phyloP scores from a whole-genome alignment of 2,888 invertebrate species.

The Volucella zonaria region DNA sequence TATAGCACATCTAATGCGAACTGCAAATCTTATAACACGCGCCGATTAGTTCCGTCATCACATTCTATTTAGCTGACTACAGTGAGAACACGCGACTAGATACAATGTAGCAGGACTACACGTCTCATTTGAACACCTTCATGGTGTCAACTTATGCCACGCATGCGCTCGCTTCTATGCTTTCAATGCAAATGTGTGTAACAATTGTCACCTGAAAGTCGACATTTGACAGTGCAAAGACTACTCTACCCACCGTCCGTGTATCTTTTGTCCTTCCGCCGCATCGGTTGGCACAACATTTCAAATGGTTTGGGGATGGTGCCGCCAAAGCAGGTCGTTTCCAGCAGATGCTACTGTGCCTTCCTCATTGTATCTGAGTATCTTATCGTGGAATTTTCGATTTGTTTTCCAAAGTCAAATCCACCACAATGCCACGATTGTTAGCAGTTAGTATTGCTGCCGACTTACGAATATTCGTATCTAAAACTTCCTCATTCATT shows the following conservation, averaged over 20 bases:
- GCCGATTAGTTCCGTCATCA: conserved; percentile 44
- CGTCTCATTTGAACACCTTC: conserved; percentile 35
- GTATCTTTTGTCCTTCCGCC: conserved; percentile 20
- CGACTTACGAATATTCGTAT: background rate
- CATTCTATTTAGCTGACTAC: background rate
- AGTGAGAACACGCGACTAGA: background rate
- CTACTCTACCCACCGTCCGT: conserved; percentile 14
- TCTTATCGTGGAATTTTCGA: conserved; percentile 66
- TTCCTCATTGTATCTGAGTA: conserved; percentile 50
- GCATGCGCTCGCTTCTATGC: background rate
- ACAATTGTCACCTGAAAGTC: conserved; percentile 64
- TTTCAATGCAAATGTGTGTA: conserved; percentile 44
- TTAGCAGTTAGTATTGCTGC: conserved; percentile 26
- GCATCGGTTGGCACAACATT: conserved; percentile 29
- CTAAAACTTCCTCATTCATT: conserved; percentile 55
- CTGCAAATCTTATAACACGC: conserved; percentile 35
- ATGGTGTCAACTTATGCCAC: conserved; percentile 14
- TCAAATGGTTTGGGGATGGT: background rate
- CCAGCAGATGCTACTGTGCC: conserved; percentile 41
- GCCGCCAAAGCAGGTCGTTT: conserved; percentile 56
- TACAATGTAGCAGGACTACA: background rate
- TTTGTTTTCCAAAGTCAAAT: conserved; percentile 1
- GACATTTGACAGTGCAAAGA: conserved; percentile 64
- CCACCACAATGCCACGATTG: conserved; percentile 53
- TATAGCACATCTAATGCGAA: background rate